These are phyloP conservation scores for Oryzias dopingdopingensis DNA, from an alignment of 2,797 vertebrate species.

Conservation along the genomic window DNA sequence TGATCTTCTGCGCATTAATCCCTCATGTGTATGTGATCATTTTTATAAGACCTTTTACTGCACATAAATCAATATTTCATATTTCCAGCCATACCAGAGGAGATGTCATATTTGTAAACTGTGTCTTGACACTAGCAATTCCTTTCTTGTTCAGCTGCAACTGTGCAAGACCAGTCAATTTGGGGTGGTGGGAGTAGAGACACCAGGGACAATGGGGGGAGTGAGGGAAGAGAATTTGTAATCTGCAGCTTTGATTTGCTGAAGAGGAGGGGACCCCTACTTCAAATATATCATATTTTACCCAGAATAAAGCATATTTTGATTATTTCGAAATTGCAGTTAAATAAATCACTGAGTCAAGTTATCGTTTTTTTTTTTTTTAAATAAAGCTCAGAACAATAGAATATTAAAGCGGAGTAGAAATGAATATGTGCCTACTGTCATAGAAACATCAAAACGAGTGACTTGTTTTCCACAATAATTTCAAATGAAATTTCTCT, in stretches of 20 bases:
- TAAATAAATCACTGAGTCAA: neutral
- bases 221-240: constrained; percentile 50
- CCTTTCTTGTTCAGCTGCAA: constrained; percentile 99
- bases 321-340: neutral
- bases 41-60: constrained; percentile 99
- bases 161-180: constrained; percentile 99
- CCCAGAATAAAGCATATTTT: neutral
- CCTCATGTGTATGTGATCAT: constrained; percentile 99
- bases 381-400: neutral
- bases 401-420: constrained; percentile 16
- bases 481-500: constrained; percentile 53
- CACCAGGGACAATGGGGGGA: constrained; percentile 74
- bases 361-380: too few species aligned
- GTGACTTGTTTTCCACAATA: constrained; percentile 51
- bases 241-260: constrained; percentile 52
- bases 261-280: constrained; percentile 59
- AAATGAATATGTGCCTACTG: constrained; percentile 4
- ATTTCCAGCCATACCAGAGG: constrained; percentile 99
- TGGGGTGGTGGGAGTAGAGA: constrained; percentile 87
- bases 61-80: constrained; percentile 99
- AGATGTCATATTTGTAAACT: constrained; percentile 99
- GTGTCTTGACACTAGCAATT: constrained; percentile 99
- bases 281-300: constrained; percentile 61
- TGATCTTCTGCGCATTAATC: constrained; percentile 99
- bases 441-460: constrained; percentile 53